phyloP scores from a whole-genome alignment of 2,888 invertebrate species.

The Spatulosminthurus flaviceps region DNA sequence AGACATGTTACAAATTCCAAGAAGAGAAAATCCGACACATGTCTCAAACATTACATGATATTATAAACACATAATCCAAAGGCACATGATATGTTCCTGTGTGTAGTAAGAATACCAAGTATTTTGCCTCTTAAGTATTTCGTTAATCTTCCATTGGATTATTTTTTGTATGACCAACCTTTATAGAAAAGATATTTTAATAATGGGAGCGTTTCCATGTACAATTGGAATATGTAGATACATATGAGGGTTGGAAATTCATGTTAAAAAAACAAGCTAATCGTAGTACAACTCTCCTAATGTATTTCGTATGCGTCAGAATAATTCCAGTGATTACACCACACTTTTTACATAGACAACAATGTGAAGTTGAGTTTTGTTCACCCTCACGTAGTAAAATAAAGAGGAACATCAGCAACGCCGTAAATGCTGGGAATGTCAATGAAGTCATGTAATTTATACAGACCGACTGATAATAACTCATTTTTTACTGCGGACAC shows the following conservation, averaged over 20 bases:
- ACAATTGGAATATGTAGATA: neutral
- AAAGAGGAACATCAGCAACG: constrained; percentile 6
- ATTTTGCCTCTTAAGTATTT: too few species aligned
- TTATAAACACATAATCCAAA: too few species aligned
- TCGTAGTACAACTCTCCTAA: constrained; percentile 5
- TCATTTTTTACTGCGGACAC: constrained; percentile 30
- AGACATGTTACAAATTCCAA: constrained; percentile 17
- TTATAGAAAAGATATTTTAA: too few species aligned
- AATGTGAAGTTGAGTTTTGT: neutral
- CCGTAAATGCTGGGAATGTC: constrained; percentile 42
- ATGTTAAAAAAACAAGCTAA: neutral
- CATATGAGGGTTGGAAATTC: neutral
- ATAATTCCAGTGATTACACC: constrained; percentile 14
- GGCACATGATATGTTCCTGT: neutral
- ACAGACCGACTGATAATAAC: constrained; percentile 33
- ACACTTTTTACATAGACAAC: neutral
- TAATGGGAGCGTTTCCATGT: too few species aligned
- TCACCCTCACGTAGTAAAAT: constrained; percentile 18
- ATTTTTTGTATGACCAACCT: neutral
- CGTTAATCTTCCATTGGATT: too few species aligned
- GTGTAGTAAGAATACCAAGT: neutral
- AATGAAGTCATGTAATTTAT: constrained; percentile 46
- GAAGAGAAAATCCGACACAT: constrained; percentile 12
- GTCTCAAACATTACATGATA: neutral
- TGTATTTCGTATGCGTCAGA: constrained; percentile 6